Conservation (phyloP, 2,113 vertebrate genomes). For the Sminthopsis crassicaudata region DNA sequence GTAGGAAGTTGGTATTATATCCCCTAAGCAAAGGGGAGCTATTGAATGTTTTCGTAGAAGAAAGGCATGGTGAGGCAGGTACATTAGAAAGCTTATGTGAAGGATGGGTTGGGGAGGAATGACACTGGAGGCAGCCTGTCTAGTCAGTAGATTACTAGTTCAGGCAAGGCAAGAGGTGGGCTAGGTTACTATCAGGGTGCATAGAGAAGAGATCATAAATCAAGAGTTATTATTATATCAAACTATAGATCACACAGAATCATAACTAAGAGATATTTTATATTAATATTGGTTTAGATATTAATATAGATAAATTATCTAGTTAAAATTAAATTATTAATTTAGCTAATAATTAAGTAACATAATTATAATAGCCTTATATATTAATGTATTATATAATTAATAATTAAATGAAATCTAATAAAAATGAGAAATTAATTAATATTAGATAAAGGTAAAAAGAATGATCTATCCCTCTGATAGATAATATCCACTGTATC, state of each 20-base stretch:
- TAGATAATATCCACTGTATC: neutral
- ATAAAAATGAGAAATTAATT: neutral
- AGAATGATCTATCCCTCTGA: neutral
- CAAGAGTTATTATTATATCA: neutral
- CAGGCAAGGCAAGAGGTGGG: neutral
- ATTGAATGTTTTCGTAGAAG: neutral
- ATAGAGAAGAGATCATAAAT: neutral
- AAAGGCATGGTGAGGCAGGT: neutral
- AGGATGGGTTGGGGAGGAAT: neutral
- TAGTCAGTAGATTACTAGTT: neutral
- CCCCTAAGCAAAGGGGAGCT: neutral
- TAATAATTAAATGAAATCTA: neutral
- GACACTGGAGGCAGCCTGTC: neutral
- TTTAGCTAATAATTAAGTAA: neutral
- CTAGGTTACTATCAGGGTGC: neutral
- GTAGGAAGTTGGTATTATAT: neutral
- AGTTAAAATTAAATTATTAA: neutral
- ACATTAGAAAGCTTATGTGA: neutral
- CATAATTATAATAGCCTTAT: neutral
- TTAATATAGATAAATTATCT: neutral
- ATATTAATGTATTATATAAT: neutral
- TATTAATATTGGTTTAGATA: neutral
- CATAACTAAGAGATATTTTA: neutral
- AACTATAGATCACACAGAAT: neutral
- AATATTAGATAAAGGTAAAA: neutral